Base-by-base conservation (phyloP, 2,113 vertebrate species). In the Cynopterus brachyotis region DNA sequence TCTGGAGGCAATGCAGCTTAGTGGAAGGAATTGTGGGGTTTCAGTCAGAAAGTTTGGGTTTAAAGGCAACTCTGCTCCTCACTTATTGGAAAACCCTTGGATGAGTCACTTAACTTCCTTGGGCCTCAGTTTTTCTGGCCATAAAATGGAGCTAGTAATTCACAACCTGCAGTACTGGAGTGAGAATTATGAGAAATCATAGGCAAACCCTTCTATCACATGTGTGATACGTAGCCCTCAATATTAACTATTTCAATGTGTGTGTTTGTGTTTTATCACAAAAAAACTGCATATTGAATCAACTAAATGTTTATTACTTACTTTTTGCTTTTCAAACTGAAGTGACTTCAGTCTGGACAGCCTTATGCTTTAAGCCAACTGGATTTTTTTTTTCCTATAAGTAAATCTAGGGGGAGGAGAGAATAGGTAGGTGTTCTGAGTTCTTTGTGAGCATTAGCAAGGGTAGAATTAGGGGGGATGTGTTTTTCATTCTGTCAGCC, bases 361-460 rank as follows among this genome's bases (percentile, higher is more conserved):
- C 37, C 59, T 72, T 91, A 45, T 59, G 42, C 59, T 55, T 78
- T 75, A 40, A 67, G 50, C 20, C 47, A 59, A 37, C 30, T 73
- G 57, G 78, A 9, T 73, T 30, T 62, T 62, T 62, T 60, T 60
- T 62, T 30, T 30, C 10, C 59, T 62, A 5, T 62, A 13, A 62
- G 59, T 11, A 62, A 81, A 75, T 57, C 9, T n/a, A 42, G 40
- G 11, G 66, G 70, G 16, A 85, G 59, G 17, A 20, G 5, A 70
- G 2, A 97, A 57, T 57, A 94, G 35, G 86, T 94, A 94, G 35
- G 86, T 94, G 11, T 30, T 62, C 47, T 45, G 83, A 55, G 62
- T 60, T 95, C 95, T 93, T 69, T 96, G 73, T 32, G 97, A 97
- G 0, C 62, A 19, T 73, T 72, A 97, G 96, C 96, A 97, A 96